Evolutionary conservation across 2,888 invertebrate genomes (phyloP), one percentile per base, ranked within the genome.

Genomic region (Nowickia ferox): DNA sequence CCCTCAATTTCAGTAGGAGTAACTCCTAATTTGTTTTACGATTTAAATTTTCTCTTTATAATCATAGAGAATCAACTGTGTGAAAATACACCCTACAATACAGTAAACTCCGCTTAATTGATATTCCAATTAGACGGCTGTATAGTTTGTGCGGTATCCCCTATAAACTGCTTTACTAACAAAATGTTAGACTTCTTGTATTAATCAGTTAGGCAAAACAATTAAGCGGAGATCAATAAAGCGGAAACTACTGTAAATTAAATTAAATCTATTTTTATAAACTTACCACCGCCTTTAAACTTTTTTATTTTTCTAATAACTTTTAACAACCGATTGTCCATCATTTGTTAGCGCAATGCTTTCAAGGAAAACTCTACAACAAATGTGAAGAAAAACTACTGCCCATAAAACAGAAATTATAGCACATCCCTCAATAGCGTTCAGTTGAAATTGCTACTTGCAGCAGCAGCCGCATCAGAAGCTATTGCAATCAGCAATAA

Each of bases 391-490:
- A 74, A 72, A 72, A 68, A 53, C 55, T 75, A 69, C 63, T 57
- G 0, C 15, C 44, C 63, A 84, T 84, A 75, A 84, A 79, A 61
- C 66, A 19, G 74, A 63, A 63, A 69, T 65, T 71, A 71, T 75
- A 75, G 76, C 55, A 69, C 69, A 69, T 84, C 74, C 65, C 76
- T 76, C 76, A 30, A 46, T 72, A 66, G 57, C 2, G 61, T 6
- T 61, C 59, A 61, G 44, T 68, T 53, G 38, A 72, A 80, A 66
- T 80, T 81, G 80, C 81, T 77, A 74, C 77, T 74, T 81, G 68
- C 53, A 55, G 68, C 72, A 74, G 63, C 72, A 68, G 57, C 72
- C 5, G 48, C 40, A 72, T 83, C 77, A 66, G 66, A 61, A 81
- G 66, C 57, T 74, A 51, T 59, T 59, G 15, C 68, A 61, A 46